Conservation (phyloP, 2,888 invertebrate species). For the Gastracanthus pulcherrimus region DNA sequence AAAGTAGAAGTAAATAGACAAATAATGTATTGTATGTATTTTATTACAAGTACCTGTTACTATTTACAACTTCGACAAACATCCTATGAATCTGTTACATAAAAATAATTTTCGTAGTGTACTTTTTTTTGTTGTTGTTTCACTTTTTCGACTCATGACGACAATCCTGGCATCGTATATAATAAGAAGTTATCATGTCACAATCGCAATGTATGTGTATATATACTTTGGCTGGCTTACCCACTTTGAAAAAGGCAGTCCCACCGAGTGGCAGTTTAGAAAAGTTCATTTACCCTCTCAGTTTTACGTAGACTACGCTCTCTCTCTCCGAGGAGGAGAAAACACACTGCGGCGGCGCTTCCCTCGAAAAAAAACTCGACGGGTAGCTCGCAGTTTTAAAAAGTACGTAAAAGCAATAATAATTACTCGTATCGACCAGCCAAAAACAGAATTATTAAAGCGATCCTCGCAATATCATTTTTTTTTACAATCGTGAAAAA, state of each 20-base stretch:
- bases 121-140: slow-evolving; percentile 25
- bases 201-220: slow-evolving; percentile 13
- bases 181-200: slow-evolving; percentile 36
- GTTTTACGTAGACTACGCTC: not conserved
- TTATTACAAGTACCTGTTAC: slow-evolving; percentile 73
- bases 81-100: slow-evolving; percentile 71
- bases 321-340: slow-evolving; percentile 7
- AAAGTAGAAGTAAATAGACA: slow-evolving; percentile 28
- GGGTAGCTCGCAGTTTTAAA: not conserved
- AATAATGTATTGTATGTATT: slow-evolving; percentile 65
- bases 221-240: slow-evolving; percentile 36
- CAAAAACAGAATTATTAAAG: slow-evolving; percentile 10
- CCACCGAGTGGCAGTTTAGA: slow-evolving; percentile 37
- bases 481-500: slow-evolving; percentile 35
- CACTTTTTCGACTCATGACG: slow-evolving; percentile 16
- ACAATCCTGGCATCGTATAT: slow-evolving; percentile 32
- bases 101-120: slow-evolving; percentile 71
- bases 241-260: slow-evolving; percentile 21
- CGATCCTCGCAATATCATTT: not conserved
- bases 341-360: not conserved
- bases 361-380: not conserved
- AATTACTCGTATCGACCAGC: slow-evolving; percentile 3
- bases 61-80: slow-evolving; percentile 59
- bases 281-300: slow-evolving; percentile 22
- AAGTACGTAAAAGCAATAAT: not conserved